phyloP scores from a whole-genome alignment of 2,888 invertebrate species.

The Chorisops tibialis region DNA sequence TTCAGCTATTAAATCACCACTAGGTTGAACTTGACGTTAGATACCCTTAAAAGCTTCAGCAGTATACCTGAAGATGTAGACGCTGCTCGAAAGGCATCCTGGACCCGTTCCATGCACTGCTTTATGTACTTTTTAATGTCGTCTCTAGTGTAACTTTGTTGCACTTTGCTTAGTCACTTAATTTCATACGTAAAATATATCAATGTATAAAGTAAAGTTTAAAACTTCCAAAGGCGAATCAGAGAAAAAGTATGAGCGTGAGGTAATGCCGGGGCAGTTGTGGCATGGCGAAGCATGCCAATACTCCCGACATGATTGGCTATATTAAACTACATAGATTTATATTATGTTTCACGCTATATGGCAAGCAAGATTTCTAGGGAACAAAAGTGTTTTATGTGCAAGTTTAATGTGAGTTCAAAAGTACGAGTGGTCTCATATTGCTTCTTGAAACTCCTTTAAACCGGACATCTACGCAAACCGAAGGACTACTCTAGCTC shows the following conservation, averaged over 20 bases:
- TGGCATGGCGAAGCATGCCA: no score
- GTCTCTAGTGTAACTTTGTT: conserved; percentile 13
- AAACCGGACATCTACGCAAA: conserved; percentile 23
- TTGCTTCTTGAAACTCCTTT: conserved; percentile 20
- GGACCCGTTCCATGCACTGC: not conserved
- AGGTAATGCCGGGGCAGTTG: no score
- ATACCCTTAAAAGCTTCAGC: conserved; percentile 7
- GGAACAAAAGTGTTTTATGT: conserved; percentile 22
- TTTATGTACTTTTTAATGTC: not conserved
- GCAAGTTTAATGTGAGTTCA: conserved; percentile 17
- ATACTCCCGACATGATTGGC: no score
- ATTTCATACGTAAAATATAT: conserved; percentile 19
- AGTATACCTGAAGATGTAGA: not conserved
- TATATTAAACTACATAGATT: no score
- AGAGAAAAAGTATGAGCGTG: not conserved
- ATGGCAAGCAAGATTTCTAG: conserved; percentile 13
- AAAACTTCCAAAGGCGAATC: not conserved
- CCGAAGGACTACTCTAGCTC: conserved; percentile 6
- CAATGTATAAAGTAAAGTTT: conserved; percentile 8
- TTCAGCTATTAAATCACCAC: conserved; percentile 18
- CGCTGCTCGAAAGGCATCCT: not conserved
- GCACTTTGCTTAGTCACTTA: conserved; percentile 18
- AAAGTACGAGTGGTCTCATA: conserved; percentile 24
- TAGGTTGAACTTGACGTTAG: conserved; percentile 12
- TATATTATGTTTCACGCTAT: not conserved